phyloP scores from a whole-genome alignment of 2,113 vertebrate genomes.

The Eubucco bourcierii region DNA sequence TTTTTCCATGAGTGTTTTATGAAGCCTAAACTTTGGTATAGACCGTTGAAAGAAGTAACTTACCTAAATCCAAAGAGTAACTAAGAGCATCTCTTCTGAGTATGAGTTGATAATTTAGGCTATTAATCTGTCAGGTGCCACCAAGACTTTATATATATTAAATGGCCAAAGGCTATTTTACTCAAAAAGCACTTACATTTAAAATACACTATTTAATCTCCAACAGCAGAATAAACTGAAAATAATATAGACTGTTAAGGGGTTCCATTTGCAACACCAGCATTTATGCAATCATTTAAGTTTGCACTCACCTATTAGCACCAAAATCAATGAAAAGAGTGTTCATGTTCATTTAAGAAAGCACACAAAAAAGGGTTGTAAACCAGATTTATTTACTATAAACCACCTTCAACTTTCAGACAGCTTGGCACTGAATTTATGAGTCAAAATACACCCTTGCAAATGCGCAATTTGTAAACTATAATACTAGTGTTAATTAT shows the following conservation, averaged over 20 bases:
- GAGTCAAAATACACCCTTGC: not conserved
- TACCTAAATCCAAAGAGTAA: not conserved
- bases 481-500: not conserved
- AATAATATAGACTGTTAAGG: not conserved
- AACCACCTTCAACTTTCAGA: not conserved
- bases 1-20: not conserved
- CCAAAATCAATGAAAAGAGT: not conserved
- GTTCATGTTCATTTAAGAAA: not conserved
- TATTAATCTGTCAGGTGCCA: not conserved
- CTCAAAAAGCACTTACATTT: conserved; percentile 11
- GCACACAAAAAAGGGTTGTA: not conserved
- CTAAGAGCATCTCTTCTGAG: not conserved
- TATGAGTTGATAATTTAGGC: not conserved
- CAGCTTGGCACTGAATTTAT: not conserved
- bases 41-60: not conserved
- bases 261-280: conserved; percentile 25
- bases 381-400: not conserved
- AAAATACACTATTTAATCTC: not conserved
- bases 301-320: not conserved
- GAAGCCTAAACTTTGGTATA: not conserved
- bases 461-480: not conserved
- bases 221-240: not conserved
- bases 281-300: conserved; percentile 8
- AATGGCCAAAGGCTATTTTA: conserved; percentile 4
- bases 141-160: not conserved